Percentiles rank a stretch among this genome's conserved stretches.
Conservation (phyloP, 2,797 vertebrate species). For the Macropus fuliginosus region DNA sequence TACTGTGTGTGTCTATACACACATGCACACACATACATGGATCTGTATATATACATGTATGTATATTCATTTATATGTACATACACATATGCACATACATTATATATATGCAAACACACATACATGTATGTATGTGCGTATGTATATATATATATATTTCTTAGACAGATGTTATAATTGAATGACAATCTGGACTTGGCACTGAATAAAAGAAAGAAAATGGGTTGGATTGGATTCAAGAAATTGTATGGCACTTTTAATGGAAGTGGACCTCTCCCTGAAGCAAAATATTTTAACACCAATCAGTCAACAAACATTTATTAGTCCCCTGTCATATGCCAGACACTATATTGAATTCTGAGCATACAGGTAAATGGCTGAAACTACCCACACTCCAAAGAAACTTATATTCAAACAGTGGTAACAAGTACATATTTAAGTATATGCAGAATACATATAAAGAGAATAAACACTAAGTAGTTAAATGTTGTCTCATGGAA, state of each 20-base stretch:
- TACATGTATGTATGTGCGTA: too few relatives aligned
- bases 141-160: conserved; percentile 21
- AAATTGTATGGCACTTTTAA: neutral
- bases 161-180: neutral
- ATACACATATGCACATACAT: too few relatives aligned
- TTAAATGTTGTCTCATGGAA: neutral
- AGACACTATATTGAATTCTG: neutral
- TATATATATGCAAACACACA: neutral
- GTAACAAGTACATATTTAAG: neutral
- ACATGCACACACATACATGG: neutral
- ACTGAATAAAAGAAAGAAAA: neutral
- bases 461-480: neutral
- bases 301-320: neutral
- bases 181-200: neutral
- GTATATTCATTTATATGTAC: conserved; percentile 36
- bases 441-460: neutral
- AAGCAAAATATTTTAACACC: neutral
- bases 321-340: neutral
- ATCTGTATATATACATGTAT: too few relatives aligned
- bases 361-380: neutral
- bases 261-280: neutral
- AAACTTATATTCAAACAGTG: neutral
- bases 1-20: neutral
- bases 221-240: neutral
- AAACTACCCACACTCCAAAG: neutral